phyloP scores from a whole-genome alignment of 1,140 invertebrate species.

The Heliconius hewitsoni region DNA sequence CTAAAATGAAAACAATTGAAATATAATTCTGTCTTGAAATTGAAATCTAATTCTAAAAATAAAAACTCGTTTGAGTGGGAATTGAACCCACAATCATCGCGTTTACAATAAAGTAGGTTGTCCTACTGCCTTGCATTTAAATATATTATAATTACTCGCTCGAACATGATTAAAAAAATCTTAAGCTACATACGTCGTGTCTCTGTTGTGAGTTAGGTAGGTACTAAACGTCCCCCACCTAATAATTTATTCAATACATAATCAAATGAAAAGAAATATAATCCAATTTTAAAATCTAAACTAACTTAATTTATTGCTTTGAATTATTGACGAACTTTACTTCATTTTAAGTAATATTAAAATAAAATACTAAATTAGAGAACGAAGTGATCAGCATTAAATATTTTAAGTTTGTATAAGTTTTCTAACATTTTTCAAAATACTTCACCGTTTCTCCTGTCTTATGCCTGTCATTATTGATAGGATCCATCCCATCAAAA shows the following conservation, averaged over 20 bases:
- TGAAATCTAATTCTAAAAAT: no score
- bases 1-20: no score
- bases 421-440: no score
- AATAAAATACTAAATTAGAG: not conserved
- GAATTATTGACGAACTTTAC: slow-evolving; percentile 33
- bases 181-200: not conserved
- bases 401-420: not conserved
- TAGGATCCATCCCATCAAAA: no score
- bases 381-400: not conserved
- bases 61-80: not conserved
- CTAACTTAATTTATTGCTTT: slow-evolving; percentile 38
- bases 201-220: not conserved
- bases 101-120: no score
- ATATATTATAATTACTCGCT: no score
- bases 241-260: slow-evolving; percentile 48
- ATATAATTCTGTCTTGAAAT: no score
- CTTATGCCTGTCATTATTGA: no score
- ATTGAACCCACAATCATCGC: not conserved
- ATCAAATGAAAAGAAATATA: slow-evolving; percentile 43
- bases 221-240: slow-evolving; percentile 19
- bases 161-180: no score
- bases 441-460: no score
- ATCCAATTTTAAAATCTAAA: slow-evolving; percentile 41
- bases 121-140: no score
- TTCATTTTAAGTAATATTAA: slow-evolving; percentile 16